Conservation (phyloP, 2,797 vertebrate species). For the Spinus olivaceus region DNA sequence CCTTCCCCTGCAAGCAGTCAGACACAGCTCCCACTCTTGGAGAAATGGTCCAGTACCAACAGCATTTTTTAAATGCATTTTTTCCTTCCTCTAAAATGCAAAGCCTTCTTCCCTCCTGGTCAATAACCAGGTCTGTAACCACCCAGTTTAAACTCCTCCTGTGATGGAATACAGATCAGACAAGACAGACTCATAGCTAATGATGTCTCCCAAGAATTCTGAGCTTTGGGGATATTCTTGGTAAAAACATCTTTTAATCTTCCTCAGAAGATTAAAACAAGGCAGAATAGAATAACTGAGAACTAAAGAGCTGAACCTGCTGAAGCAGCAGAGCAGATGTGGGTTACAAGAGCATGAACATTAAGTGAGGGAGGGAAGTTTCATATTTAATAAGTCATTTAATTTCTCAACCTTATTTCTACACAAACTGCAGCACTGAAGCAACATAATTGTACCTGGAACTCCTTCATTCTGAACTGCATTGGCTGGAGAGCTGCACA, state of each 20-base stretch:
- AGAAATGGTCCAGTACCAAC: not conserved
- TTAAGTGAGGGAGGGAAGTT: not conserved
- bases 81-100: not conserved
- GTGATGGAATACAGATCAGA: not conserved
- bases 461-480: not conserved
- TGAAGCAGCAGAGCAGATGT: not conserved
- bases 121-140: not conserved
- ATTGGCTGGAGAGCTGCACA: not conserved
- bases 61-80: rapidly evolving
- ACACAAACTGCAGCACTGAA: not conserved
- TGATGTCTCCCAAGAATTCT: not conserved
- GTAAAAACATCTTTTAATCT: not conserved
- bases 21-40: not conserved
- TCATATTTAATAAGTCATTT: not conserved
- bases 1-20: not conserved
- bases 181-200: not conserved
- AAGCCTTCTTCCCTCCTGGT: not conserved
- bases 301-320: not conserved
- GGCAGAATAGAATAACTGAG: not conserved
- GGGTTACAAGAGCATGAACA: not conserved
- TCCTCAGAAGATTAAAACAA: not conserved
- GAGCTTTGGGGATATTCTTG: not conserved
- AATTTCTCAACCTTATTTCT: not conserved
- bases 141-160: not conserved
- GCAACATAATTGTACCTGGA: not conserved